phyloP scores from a whole-genome alignment of 1,140 invertebrate genomes.

The Drosophila ercepeae region DNA sequence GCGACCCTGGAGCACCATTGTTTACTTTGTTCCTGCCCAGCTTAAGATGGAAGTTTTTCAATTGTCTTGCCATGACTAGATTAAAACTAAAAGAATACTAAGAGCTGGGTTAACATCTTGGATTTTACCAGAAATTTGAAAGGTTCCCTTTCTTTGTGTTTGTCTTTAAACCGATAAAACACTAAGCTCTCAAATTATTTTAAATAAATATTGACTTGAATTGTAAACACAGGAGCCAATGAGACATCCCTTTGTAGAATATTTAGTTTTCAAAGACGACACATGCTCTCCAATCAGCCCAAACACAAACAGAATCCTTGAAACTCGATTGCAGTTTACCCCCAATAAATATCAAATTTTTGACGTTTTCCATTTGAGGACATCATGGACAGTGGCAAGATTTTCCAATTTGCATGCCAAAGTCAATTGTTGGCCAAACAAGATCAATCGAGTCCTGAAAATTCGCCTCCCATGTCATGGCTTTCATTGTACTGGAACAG shows the following conservation, averaged over 20 bases:
- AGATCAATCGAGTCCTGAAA: neutral
- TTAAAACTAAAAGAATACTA: neutral
- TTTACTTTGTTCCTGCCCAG: conserved; percentile 15
- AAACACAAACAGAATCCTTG: conserved; percentile 22
- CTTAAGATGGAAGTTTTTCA: conserved; percentile 62
- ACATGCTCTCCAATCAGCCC: conserved; percentile 27
- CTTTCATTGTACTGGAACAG: too few relatives aligned
- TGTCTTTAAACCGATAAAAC: neutral
- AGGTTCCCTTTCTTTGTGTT: neutral
- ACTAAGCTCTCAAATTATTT: neutral
- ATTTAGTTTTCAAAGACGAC: conserved; percentile 3
- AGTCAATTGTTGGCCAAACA: neutral
- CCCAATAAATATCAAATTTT: conserved; percentile 27
- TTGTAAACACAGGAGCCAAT: neutral
- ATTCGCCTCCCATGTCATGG: neutral
- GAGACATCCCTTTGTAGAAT: neutral
- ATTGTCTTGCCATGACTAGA: conserved; percentile 70
- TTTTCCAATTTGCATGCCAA: conserved; percentile 26
- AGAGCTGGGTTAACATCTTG: too few relatives aligned
- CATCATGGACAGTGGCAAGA: conserved; percentile 14
- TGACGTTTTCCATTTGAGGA: conserved; percentile 5
- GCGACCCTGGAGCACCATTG: conserved; percentile 41
- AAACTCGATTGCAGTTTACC: conserved; percentile 19
- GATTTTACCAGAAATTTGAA: neutral
- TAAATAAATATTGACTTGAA: neutral